Evolutionary conservation across 2,888 invertebrate species (phyloP), one percentile per base, ranked within the genome.

Genomic region (Piscicola geometra): DNA sequence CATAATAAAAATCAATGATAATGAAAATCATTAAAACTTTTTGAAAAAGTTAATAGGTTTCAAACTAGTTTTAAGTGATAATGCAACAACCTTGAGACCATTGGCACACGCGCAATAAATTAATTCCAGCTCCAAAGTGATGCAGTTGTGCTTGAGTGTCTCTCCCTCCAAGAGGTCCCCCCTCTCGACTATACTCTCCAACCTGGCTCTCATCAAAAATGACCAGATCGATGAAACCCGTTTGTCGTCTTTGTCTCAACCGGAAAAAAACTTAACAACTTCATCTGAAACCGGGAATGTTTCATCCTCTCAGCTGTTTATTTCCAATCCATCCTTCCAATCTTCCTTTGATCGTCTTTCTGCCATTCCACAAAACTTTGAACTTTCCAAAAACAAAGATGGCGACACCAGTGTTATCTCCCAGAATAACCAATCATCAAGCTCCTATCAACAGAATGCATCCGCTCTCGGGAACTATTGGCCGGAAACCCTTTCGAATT

Each of bases 121-220:
- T 41, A 41, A 41, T 9, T 41, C 41, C 41, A 56, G 60, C 60
- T 56, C n/a, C 60, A 56, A 56, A 56, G 60, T 56, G 60, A 56
- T 56, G 60, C 60, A 56, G 60, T 56, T n/a, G 3, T 56, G 60
- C 25, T 56, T 56, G 60, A 56, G n/a, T 5, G 9, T 56, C 3
- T 3, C 21, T 5, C n/a, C 60, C 12, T 56, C 12, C 25, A 56
- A 56, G n/a, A 18, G 60, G 25, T n/a, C 60, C 25, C 60, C 5
- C 3, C n/a, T 21, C 25, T 15, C 12, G 3, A 15, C 21, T 5
- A n/a, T 56, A 3, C n/a, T 21, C 5, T 56, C n/a, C n/a, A 25
- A 5, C 5, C 60, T 56, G 15, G 25, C 9, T 15, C 5, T 41
- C 41, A 41, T 41, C 41, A 41, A 41, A 41, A 15, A 5, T 21